Percentiles rank a stretch among this genome's conserved stretches.
phyloP scores from a whole-genome alignment of 2,797 vertebrate genomes.

The Pipistrellus nathusii region DNA sequence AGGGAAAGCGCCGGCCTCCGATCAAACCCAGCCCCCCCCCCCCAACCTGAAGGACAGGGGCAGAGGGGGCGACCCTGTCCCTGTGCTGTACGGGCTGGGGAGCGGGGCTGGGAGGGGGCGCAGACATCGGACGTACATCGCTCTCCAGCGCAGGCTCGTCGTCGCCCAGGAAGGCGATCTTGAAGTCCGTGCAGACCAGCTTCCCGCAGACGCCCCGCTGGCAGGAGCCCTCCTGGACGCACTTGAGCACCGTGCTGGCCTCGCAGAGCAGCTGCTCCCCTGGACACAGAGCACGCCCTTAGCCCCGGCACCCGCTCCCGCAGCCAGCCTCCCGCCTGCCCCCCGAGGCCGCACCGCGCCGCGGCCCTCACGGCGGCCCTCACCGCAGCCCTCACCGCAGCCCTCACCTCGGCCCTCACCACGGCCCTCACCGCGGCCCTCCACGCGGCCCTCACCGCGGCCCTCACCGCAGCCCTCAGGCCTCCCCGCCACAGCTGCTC shows the following conservation, averaged over 20 bases:
- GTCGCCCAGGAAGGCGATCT: constrained; percentile 91
- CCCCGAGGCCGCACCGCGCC: background rate
- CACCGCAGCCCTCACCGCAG: accelerated
- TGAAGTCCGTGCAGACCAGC: constrained; percentile 94
- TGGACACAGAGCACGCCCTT: constrained; percentile 59
- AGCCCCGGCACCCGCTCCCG: too few relatives aligned
- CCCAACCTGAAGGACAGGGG: too few relatives aligned
- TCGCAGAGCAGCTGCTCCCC: constrained; percentile 93
- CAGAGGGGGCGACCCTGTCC: background rate
- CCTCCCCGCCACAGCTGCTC: background rate
- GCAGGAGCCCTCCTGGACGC: constrained; percentile 90
- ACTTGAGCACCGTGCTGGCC: constrained; percentile 91
- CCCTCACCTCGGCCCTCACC: background rate
- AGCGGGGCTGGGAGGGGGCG: background rate
- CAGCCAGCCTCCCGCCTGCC: background rate
- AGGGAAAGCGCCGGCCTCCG: background rate
- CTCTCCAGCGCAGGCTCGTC: constrained; percentile 88
- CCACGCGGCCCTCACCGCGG: accelerated
- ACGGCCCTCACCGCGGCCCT: background rate
- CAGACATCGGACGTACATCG: constrained; percentile 83
- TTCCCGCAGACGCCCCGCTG: constrained; percentile 91
- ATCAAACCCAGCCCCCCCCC: background rate
- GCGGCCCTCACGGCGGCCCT: background rate
- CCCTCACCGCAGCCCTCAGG: too few relatives aligned
- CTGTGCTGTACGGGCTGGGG: background rate